Percentiles rank a stretch among this genome's conserved stretches.
Evolutionary conservation across 2,113 vertebrate species (phyloP).

Genomic region (Podarcis raffonei): DNA sequence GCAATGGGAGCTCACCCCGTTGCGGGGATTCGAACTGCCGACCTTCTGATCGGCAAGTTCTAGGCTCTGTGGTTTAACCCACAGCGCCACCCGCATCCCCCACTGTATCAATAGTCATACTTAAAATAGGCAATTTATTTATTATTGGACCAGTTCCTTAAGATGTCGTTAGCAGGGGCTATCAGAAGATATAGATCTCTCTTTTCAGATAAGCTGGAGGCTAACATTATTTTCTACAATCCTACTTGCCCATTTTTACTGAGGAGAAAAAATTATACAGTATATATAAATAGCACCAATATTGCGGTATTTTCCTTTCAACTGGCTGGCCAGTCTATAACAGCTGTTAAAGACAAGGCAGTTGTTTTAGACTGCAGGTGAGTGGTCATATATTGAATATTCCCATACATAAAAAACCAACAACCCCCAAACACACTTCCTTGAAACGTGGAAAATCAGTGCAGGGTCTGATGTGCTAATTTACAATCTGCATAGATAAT

Average conservation of each 20-base stretch:
- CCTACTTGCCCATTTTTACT: not conserved
- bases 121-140: not conserved
- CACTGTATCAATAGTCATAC: not conserved
- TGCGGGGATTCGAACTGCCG: too few species aligned
- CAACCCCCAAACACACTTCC: not conserved
- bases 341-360: not conserved
- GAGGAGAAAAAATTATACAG: not conserved
- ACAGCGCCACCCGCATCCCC: too few species aligned
- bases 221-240: not conserved
- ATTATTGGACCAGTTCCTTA: not conserved
- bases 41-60: too few species aligned
- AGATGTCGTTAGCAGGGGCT: not conserved
- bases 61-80: too few species aligned
- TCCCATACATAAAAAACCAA: not conserved
- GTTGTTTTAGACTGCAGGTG: not conserved
- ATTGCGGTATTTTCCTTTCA: not conserved
- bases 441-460: not conserved
- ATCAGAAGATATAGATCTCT: not conserved
- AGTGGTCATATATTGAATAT: not conserved
- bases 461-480: not conserved
- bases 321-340: not conserved
- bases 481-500: not conserved
- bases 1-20: too few species aligned
- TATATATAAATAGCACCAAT: not conserved
- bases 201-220: not conserved